phyloP scores from a whole-genome alignment of 2,797 vertebrate genomes.

The Channa striata region DNA sequence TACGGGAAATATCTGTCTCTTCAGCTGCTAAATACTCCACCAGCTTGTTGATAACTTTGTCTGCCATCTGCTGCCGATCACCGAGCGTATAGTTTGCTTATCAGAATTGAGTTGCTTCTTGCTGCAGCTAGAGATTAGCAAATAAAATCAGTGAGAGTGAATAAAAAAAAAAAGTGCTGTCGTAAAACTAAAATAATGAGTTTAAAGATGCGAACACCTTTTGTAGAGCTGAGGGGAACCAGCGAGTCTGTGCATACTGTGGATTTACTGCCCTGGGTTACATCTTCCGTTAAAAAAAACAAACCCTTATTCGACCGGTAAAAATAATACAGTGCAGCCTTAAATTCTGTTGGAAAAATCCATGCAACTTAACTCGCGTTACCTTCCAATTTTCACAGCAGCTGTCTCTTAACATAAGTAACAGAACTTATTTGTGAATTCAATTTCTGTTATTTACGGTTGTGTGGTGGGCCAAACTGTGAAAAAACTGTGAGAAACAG shows the following conservation, averaged over 20 bases:
- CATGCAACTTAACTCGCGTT: background rate
- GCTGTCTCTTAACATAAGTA: background rate
- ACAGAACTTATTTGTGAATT: no score
- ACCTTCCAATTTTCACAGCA: background rate
- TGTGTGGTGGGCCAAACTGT: background rate
- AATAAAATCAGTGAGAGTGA: background rate
- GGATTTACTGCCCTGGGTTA: background rate
- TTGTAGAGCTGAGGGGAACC: background rate
- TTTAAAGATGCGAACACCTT: conserved; percentile 4
- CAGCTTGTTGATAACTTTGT: background rate
- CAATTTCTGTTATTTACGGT: conserved; percentile 3
- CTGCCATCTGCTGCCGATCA: background rate
- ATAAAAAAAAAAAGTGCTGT: background rate
- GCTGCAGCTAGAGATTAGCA: background rate
- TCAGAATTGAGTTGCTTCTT: background rate
- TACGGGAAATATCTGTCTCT: background rate
- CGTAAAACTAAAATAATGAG: background rate
- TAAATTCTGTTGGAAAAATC: background rate
- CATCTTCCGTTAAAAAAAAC: no score
- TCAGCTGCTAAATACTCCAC: background rate
- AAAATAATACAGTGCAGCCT: background rate
- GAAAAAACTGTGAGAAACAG: background rate
- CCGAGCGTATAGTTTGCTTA: background rate
- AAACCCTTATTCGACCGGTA: background rate
- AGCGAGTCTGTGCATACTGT: background rate